Evolutionary conservation across 2,888 invertebrate species (phyloP).

Genomic region (Tridacna crocea): DNA sequence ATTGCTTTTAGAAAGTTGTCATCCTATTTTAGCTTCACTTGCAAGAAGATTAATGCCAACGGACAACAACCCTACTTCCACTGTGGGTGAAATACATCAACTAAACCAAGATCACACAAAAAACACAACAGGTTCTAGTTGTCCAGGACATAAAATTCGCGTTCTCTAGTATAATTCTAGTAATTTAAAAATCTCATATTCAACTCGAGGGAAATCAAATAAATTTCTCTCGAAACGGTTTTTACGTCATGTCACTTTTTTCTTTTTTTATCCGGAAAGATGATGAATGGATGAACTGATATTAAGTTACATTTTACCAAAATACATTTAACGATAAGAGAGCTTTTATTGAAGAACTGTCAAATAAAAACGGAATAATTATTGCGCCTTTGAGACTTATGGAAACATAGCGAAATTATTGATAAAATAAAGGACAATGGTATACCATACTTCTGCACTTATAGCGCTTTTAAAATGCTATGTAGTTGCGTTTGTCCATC

Average conservation of each 20-base stretch:
- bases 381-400: not conserved
- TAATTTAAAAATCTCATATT: not conserved
- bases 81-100: too few species aligned
- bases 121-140: not conserved
- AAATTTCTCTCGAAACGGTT: not conserved
- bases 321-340: not conserved
- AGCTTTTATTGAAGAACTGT: not conserved
- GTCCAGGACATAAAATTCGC: not conserved
- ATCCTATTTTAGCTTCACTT: too few species aligned
- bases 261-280: not conserved
- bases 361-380: not conserved
- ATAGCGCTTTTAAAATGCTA: too few species aligned
- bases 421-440: too few species aligned
- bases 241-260: not conserved
- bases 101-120: too few species aligned
- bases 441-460: too few species aligned
- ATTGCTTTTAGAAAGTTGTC: too few species aligned
- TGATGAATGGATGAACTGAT: not conserved
- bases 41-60: too few species aligned
- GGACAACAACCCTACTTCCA: too few species aligned
- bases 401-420: too few species aligned
- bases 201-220: not conserved
- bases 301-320: not conserved
- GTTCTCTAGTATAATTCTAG: not conserved
- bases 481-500: too few species aligned